Evolutionary conservation across 64 coral and sea anemone species (phyloP), one percentile per base, ranked within the genome.

Genomic region (Dendrophyllia cribrosa): DNA sequence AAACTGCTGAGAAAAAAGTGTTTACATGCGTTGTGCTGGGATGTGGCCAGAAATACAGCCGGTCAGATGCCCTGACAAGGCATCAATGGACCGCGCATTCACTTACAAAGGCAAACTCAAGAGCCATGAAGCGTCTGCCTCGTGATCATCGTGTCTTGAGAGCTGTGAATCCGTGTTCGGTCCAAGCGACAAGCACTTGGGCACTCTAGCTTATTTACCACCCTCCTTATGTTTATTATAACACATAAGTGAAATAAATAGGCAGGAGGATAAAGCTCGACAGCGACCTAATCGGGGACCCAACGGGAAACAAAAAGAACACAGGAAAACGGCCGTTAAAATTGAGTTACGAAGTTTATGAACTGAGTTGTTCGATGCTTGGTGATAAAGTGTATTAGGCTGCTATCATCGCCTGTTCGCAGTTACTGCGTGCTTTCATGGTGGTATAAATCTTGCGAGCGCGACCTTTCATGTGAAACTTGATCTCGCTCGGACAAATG

Each of bases 31-130:
- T 90, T 25, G 70, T 98, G 34, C 43, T 86, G 17, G 93, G 96
- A 58, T 98, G 96, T 19, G 88, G 92, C 4, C 96, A 98, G 79
- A 95, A 75, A 24, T 98, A 98, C 58, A 98, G 96, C 51, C 96
- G 96, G 3, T 98, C 93, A 7, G 96, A 98, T 76, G 96, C 96
- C 9, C 74, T 95, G 3, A 95, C 93, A 3, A 84, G 96, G 46
- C 96, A 98, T 46, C 93, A 98, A 21, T 98, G 93, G 93, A 86
- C 86, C 16, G 96, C 89, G 23, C 96, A 95, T 59, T 65, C 96
- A 5, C 74, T 98, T 26, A 85, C 81, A 51, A 94, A 95, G 59
- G 47, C 96, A 22, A 78, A 58, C 5, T 78, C 72, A 65, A 79
- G 88, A 76, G 56, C 89, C 19, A 56, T 67, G 52, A 91, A 95